Base-by-base conservation (phyloP, 1,140 invertebrate genomes). In the Listronotus oregonensis region DNA sequence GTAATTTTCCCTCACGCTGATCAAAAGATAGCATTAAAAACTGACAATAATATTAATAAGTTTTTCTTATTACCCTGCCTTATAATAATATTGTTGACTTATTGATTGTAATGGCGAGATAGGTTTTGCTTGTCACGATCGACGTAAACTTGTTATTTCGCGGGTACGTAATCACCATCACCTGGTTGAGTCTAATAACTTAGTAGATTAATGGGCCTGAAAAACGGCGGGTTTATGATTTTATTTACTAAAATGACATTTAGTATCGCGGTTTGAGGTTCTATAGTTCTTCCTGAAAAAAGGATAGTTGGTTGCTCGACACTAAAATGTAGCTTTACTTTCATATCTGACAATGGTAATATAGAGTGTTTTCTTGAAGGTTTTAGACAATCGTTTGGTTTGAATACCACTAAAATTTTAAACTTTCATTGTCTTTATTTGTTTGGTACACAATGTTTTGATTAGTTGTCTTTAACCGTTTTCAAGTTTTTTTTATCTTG, bases 11-110 rank as follows among this genome's bases (percentile, higher is more conserved):
- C 34, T 37, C 34, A 10, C 34, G 34, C 34, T 37, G 34, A 37
- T 37, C 34, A 12, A 37, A 37, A 37, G 44, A 18, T 47, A 11
- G 44, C 21, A 47, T 21, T 21, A 10, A 21, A 47, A 17, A 47
- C 21, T 14, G 44, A 47, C 21, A 21, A 21, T 21, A 17, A 47
- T 47, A 18, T 18, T 18, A 18, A 18, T 18, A 47, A 47, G 15
- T 21, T 17, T 47, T 18, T 21, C 44, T 47, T 21, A 21, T 47
- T 18, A 47, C 44, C 12, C 15, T 10, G 49, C 21, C 21, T 51
- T n/a, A 51, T 32, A 51, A 51, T 51, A 51, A 51, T 51, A 27
- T 27, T 51, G 49, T 51, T 51, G 49, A 51, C 49, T 51, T 51
- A 51, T 51, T 31, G 49, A 51, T 32, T 15, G 27, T 51, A 51